Base-by-base conservation (phyloP, 2,797 vertebrate species). In the Phylloscopus collybita region DNA sequence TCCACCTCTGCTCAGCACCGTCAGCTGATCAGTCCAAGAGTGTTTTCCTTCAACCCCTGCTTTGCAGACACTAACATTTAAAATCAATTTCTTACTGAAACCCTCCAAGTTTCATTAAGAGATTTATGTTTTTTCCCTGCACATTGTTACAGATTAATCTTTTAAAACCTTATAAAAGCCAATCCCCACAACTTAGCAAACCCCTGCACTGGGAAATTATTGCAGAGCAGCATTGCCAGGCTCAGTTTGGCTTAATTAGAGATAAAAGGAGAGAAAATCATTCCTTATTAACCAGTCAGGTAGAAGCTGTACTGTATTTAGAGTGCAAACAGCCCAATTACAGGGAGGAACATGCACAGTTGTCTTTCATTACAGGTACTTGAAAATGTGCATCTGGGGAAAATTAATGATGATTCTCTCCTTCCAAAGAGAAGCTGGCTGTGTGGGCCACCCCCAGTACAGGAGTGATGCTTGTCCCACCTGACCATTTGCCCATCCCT, bases 221-320 rank as follows among this genome's bases (percentile, higher is more conserved):
- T 65, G 29, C 62, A 86, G 66, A 93, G 69, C 59, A 45, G 91
- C 56, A 42, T 13, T 22, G 27, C 10, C 20, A 86, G 79, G 50
- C 57, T 96, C 79, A 30, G 85, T 93, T 86, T 60, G 40, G 64
- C 88, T 80, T 92, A 93, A 93, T 95, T 88, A 92, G 82, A 85
- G 93, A 87, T 92, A 90, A 97, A 91, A 92, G 87, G 69, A 71
- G 81, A 84, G 64, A 64, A 88, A 88, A 91, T 76, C 16, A 83
- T 86, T 91, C 89, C 93, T 90, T 94, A 72, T 95, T 96, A 93
- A 70, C 72, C 54, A 90, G 89, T 56, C 89, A 83, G 79, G 92
- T 95, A 95, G 91, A 87, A 95, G 86, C 89, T 85, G 86, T 86
- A 69, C 65, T 66, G 5, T 59, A 61, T 81, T 91, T 92, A 74